Conservation (phyloP, 2,797 vertebrate genomes). For the Denticeps clupeoides region DNA sequence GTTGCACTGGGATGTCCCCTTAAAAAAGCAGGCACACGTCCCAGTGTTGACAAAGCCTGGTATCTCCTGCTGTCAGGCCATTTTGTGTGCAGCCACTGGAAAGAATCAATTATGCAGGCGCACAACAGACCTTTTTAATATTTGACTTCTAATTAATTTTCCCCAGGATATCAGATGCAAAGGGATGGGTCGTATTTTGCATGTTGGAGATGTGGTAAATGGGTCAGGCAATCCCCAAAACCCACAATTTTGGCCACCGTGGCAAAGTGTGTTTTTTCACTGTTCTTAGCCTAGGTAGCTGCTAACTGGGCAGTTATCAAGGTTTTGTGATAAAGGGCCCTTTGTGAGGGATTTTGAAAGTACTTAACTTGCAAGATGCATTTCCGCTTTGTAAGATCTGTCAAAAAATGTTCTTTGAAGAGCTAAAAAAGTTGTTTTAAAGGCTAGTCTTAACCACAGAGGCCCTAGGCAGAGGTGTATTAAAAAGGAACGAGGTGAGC, state of each 20-base stretch:
- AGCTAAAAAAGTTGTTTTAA: too few relatives aligned
- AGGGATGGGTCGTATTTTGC: constrained; percentile 30
- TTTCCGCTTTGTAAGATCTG: too few relatives aligned
- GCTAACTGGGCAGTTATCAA: constrained; percentile 16
- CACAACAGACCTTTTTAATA: constrained; percentile 59
- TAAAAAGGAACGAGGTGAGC: constrained; percentile 9
- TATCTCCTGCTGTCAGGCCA: constrained; percentile 62
- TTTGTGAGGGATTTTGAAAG: too few relatives aligned
- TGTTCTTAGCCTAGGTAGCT: too few relatives aligned
- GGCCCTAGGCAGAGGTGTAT: background rate
- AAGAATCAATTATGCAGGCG: constrained; percentile 62
- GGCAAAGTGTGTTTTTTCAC: constrained; percentile 14
- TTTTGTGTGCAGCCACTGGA: constrained; percentile 55
- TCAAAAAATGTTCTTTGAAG: too few relatives aligned
- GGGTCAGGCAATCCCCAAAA: constrained; percentile 29
- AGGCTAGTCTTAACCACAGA: constrained; percentile 2
- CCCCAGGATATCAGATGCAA: constrained; percentile 33
- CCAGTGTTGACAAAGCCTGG: constrained; percentile 61
- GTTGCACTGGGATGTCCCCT: constrained; percentile 47
- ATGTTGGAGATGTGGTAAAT: constrained; percentile 48
- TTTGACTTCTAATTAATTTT: constrained; percentile 58
- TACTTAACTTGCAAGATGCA: too few relatives aligned
- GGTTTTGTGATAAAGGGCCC: constrained; percentile 20
- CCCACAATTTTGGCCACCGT: constrained; percentile 15
- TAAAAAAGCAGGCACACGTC: constrained; percentile 48